Base-by-base conservation (phyloP, 2,113 vertebrate species). In the Nycticorax nycticorax region DNA sequence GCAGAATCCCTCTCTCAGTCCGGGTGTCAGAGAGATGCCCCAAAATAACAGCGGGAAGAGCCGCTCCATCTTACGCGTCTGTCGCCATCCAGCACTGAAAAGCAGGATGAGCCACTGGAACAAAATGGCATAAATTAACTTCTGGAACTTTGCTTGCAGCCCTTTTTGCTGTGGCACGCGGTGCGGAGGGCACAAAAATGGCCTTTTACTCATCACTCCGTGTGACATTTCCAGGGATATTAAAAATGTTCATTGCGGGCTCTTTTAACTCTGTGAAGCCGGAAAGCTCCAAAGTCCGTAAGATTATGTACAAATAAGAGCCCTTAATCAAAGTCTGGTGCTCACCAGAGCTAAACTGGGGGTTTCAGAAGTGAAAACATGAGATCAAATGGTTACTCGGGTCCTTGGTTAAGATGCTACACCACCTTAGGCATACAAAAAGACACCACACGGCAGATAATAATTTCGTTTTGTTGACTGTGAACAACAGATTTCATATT, bases 101-200 rank as follows among this genome's bases (percentile, higher is more conserved):
- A 95, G 28, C 28, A 55, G 66, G 66, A 69, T 67, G 48, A 95
- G 79, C n/a, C 85, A 75, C 28, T 78, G 68, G 32, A 86, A 82
- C 41, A 41, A 85, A 92, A 57, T 82, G 18, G 26, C 43, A 82
- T 45, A 60, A 45, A 85, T 96, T 75, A 92, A 97, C 94, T 98
- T 98, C 72, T 79, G 69, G 63, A 92, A 97, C 45, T 94, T 63
- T 78, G 39, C 72, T 96, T 91, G 85, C 69, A 78, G 82, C 55
- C 20, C 45, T 93, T 85, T 80, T 85, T 55, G 63, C 63, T 87
- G 26, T 52, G 84, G 80, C 45, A 48, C 23, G 45, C 56, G 89
- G 39, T 85, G 71, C 45, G 92, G 76, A 93, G 75, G 88, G 72
- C 21, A 75, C 71, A 87, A 85, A 69, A 94, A 85, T 77, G n/a